Conservation (phyloP, 2,888 invertebrate genomes). For the Nymphalis c-album region DNA sequence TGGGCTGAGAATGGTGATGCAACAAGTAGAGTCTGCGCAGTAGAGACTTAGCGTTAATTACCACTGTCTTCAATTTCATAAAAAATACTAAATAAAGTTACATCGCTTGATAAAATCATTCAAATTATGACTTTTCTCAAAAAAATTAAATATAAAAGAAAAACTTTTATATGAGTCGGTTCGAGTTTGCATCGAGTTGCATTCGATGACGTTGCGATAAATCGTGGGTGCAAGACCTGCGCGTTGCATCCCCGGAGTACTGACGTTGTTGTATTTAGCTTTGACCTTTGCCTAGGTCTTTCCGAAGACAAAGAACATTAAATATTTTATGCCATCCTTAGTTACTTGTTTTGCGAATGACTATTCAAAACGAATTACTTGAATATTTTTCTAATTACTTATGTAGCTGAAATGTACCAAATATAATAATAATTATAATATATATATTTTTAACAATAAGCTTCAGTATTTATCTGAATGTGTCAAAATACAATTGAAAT, state of each 20-base stretch:
- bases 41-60: background rate
- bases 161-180: background rate
- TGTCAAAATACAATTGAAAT: too few relatives aligned
- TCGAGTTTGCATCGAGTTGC: slow-evolving; percentile 25
- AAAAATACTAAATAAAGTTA: too few relatives aligned
- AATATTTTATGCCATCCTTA: background rate
- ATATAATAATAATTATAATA: background rate
- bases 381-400: too few relatives aligned
- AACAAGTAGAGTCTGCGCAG: slow-evolving; percentile 36
- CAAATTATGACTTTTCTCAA: too few relatives aligned
- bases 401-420: too few relatives aligned
- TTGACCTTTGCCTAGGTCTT: slow-evolving; percentile 23
- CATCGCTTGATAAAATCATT: too few relatives aligned
- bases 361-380: background rate
- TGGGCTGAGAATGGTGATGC: slow-evolving; percentile 13
- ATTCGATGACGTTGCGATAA: slow-evolving; percentile 8
- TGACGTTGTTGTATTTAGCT: slow-evolving; percentile 16
- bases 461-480: too few relatives aligned
- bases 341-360: slow-evolving; percentile 1
- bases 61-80: too few relatives aligned
- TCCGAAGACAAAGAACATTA: slow-evolving; percentile 3
- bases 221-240: slow-evolving; percentile 23
- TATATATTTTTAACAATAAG: too few relatives aligned
- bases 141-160: too few relatives aligned
- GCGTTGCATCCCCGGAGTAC: slow-evolving; percentile 21